These are phyloP conservation scores for Hydroisotoma schaefferi DNA, from an alignment of 2,888 invertebrate genomes.

Conservation along the genomic window DNA sequence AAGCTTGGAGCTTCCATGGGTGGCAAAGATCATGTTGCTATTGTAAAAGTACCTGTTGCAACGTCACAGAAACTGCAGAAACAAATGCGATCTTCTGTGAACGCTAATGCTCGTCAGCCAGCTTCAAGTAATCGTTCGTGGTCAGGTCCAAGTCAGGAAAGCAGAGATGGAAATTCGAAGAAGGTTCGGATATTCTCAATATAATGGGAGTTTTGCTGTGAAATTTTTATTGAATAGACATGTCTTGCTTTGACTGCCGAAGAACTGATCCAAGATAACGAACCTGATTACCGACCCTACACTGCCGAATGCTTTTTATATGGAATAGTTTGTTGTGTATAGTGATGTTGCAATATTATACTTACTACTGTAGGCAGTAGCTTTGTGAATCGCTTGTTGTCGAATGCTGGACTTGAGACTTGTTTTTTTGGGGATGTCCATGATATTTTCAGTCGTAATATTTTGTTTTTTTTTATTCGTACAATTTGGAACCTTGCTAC, in stretches of 20 bases:
- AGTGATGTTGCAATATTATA: background rate
- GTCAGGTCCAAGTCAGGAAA: constrained; percentile 36
- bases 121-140: constrained; percentile 31
- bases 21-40: constrained; percentile 38
- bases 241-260: constrained; percentile 11
- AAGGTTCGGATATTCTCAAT: constrained; percentile 44
- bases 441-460: too few species aligned
- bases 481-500: too few species aligned
- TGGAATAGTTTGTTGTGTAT: background rate
- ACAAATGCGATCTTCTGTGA: constrained; percentile 14
- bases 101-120: constrained; percentile 16
- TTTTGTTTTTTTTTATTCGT: too few species aligned
- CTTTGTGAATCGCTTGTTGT: too few species aligned
- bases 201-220: too few species aligned
- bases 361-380: background rate
- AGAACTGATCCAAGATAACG: constrained; percentile 5
- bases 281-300: too few species aligned
- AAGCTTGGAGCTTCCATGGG: constrained; percentile 27
- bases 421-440: too few species aligned
- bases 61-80: constrained; percentile 31
- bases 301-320: too few species aligned
- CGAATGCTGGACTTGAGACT: too few species aligned
- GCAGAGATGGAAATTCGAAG: constrained; percentile 36
- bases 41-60: constrained; percentile 42
- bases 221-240: background rate